Evolutionary conservation across 92 coral and sea anemone genomes (phyloP).

Genomic region (Nematostella vectensis): DNA sequence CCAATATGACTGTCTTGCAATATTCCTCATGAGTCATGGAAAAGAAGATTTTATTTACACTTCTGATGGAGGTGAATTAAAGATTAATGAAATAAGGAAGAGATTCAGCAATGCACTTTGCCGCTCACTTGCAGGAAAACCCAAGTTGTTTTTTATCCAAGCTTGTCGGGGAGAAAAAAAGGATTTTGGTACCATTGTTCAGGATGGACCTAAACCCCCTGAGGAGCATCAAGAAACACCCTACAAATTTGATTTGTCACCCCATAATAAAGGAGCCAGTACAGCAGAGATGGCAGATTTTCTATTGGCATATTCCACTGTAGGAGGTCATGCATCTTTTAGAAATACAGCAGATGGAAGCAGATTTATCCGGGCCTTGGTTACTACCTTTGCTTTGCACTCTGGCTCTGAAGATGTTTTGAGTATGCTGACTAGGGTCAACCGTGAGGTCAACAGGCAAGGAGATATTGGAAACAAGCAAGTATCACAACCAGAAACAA

Average conservation of each 20-base stretch:
- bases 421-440: constrained; percentile 79
- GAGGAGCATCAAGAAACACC: constrained; percentile 4
- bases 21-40: constrained; percentile 90
- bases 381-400: constrained; percentile 36
- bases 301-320: constrained; percentile 61
- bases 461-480: constrained; percentile 48
- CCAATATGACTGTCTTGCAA: constrained; percentile 56
- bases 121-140: constrained; percentile 47
- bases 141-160: constrained; percentile 74
- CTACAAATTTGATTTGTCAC: background rate
- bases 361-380: constrained; percentile 55
- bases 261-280: background rate
- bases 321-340: constrained; percentile 52
- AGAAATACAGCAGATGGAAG: constrained; percentile 49
- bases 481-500: constrained; percentile 57
- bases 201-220: constrained; percentile 26
- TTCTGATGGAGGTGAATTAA: constrained; percentile 42
- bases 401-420: constrained; percentile 61
- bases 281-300: constrained; percentile 63
- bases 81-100: constrained; percentile 5
- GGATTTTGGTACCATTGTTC: constrained; percentile 43
- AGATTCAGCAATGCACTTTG: constrained; percentile 43
- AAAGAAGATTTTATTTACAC: constrained; percentile 36
- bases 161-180: constrained; percentile 59
- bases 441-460: constrained; percentile 18